These are phyloP conservation scores for Scaptomyza graminum DNA, from an alignment of 1,140 invertebrate species.

Conservation along the genomic window DNA sequence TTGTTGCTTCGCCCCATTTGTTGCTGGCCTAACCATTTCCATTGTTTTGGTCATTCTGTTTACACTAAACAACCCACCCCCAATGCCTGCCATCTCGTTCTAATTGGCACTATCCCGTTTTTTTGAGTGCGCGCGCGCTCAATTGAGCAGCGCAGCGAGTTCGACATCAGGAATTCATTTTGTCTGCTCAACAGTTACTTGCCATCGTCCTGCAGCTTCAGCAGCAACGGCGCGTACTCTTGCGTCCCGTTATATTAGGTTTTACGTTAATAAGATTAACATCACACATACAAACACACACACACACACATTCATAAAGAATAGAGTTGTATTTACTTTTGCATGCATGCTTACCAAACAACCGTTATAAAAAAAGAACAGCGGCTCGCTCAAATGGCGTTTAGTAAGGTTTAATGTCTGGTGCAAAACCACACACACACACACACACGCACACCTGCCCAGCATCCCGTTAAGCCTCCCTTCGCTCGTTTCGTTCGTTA, in stretches of 20 bases:
- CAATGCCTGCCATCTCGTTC: slow-evolving; percentile 3
- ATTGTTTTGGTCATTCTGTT: slow-evolving; percentile 33
- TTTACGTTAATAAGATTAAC: slow-evolving; percentile 30
- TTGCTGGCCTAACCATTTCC: slow-evolving; percentile 37
- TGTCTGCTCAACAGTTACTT: slow-evolving; percentile 70
- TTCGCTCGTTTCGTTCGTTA: neutral
- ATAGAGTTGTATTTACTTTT: slow-evolving; percentile 1
- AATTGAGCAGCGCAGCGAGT: slow-evolving; percentile 40
- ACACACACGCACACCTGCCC: slow-evolving; percentile 3
- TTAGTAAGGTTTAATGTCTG: slow-evolving; percentile 14
- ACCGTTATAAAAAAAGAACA: slow-evolving; percentile 20
- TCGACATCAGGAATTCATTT: slow-evolving; percentile 26
- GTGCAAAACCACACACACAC: slow-evolving; percentile 4
- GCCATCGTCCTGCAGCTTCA: slow-evolving; percentile 59
- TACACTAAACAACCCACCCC: slow-evolving; percentile 2
- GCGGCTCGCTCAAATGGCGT: slow-evolving; percentile 12
- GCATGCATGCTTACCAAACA: neutral
- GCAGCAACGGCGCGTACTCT: slow-evolving; percentile 52
- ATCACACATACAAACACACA: slow-evolving; percentile 12
- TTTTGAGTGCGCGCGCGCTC: slow-evolving; percentile 41
- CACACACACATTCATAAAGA: slow-evolving; percentile 3
- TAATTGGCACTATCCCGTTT: slow-evolving; percentile 12
- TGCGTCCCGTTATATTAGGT: slow-evolving; percentile 43
- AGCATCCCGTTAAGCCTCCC: neutral
- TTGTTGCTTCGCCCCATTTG: slow-evolving; percentile 21